These are phyloP conservation scores for Platalea minor DNA, from an alignment of 2,797 vertebrate genomes.

Conservation along the genomic window DNA sequence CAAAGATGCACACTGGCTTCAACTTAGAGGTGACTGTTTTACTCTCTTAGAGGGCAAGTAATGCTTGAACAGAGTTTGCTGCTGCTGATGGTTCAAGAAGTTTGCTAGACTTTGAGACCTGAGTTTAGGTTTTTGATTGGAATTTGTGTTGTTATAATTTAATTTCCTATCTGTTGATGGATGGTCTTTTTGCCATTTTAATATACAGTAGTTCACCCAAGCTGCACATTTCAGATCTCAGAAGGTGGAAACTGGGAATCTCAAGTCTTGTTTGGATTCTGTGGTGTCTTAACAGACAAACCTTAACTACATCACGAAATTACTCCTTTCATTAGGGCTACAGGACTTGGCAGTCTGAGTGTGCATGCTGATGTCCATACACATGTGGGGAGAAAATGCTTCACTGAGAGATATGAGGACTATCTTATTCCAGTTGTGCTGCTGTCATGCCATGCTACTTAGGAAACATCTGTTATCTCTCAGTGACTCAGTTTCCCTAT, in stretches of 20 bases:
- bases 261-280: background rate
- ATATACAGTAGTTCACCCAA: conserved; percentile 5
- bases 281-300: background rate
- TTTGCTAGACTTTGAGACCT: conserved; percentile 34
- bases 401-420: background rate
- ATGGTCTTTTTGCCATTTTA: conserved; percentile 26
- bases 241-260: background rate
- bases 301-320: background rate
- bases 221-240: background rate
- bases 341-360: background rate
- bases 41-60: background rate
- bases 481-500: background rate
- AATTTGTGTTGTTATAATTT: conserved; percentile 29
- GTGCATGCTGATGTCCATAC: background rate
- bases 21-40: background rate
- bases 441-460: background rate
- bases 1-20: background rate
- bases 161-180: conserved; percentile 22
- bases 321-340: background rate
- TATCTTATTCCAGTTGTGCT: background rate
- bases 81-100: background rate
- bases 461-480: background rate
- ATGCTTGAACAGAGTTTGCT: background rate
- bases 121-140: conserved; percentile 34
- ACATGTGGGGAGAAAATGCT: background rate